Evolutionary conservation across 2,797 vertebrate genomes (phyloP), one percentile per base, ranked within the genome.

Genomic region (Sebastes cheni): DNA sequence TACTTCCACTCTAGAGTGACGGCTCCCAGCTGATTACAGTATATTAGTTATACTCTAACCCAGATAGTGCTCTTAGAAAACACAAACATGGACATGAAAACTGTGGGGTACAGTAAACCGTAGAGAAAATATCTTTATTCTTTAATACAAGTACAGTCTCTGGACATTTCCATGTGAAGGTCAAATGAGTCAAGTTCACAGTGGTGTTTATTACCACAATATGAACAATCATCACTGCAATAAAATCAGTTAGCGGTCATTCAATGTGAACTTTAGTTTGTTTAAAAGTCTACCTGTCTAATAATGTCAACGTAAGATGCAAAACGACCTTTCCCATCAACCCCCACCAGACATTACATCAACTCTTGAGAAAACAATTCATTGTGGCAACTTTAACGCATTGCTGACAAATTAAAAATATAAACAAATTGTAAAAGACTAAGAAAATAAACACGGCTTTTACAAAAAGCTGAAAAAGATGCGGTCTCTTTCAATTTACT

Each of bases 111-210:
- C 27, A 62, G 25, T 0, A 68, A 23, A 23, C 5, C 2, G 4
- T 27, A 39, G 3, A 29, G 8, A 61, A 67, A 27, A 59, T 29
- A 66, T 5, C 3, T 86, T 86, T 79, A 76, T 75, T 83, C 1
- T 76, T 82, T 62, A 34, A 66, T 76, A 27, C 18, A 71, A 42
- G 12, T 29, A 65, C 12, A 79, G 42, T 74, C 6, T 30, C 3
- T 71, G 22, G 1, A 39, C 46, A 46, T 50, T 67, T 62, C 18
- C 42, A 72, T 18, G 27, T 8, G 11, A n/a, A 72, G 34, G 46
- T 50, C 20, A 64, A 46, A 50, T 1, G n/a, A n/a, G 2, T 50
- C 5, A 58, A 18, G 8, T 29, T 56, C 10, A 78, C 10, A 18
- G 4, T 20, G 3, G 4, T 23, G 13, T 81, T 67, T 54, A 64